These are phyloP conservation scores for Mobula birostris DNA, from an alignment of 2,113 vertebrate species.

Conservation along the genomic window DNA sequence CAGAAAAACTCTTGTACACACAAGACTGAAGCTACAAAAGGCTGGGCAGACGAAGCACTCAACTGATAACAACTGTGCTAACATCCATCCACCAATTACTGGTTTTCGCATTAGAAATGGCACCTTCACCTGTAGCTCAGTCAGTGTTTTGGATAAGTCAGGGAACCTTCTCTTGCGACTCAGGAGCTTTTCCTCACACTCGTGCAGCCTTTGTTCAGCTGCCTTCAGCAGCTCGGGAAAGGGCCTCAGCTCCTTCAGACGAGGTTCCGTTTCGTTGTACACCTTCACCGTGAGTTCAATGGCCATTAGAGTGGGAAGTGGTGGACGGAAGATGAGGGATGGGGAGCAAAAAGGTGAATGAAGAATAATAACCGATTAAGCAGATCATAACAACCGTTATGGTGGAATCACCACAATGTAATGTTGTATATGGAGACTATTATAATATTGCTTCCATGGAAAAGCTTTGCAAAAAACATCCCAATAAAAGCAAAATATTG, in stretches of 20 bases:
- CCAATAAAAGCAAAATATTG: no score
- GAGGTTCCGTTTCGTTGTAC: slow-evolving; percentile 55
- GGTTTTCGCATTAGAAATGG: slow-evolving; percentile 38
- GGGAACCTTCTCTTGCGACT: slow-evolving; percentile 51
- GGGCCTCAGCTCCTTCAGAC: slow-evolving; percentile 56
- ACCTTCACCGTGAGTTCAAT: slow-evolving; percentile 55
- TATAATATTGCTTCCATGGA: background rate
- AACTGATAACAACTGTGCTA: background rate
- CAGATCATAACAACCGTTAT: background rate
- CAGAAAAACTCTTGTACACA: no score
- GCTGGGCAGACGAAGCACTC: background rate
- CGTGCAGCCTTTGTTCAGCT: slow-evolving; percentile 54
- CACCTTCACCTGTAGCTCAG: slow-evolving; percentile 69
- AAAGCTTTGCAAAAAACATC: background rate
- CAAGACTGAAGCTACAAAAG: background rate
- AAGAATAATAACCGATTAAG: background rate
- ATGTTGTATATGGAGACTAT: background rate
- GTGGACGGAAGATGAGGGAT: background rate
- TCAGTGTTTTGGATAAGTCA: slow-evolving; percentile 56
- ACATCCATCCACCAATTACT: background rate
- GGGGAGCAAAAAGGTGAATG: background rate
- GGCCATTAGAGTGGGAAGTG: slow-evolving; percentile 39
- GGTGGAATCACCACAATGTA: background rate
- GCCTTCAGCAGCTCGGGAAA: slow-evolving; percentile 56
- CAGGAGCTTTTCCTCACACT: slow-evolving; percentile 58